phyloP scores from a whole-genome alignment of 2,888 invertebrate species.

The Cephonodes hylas region DNA sequence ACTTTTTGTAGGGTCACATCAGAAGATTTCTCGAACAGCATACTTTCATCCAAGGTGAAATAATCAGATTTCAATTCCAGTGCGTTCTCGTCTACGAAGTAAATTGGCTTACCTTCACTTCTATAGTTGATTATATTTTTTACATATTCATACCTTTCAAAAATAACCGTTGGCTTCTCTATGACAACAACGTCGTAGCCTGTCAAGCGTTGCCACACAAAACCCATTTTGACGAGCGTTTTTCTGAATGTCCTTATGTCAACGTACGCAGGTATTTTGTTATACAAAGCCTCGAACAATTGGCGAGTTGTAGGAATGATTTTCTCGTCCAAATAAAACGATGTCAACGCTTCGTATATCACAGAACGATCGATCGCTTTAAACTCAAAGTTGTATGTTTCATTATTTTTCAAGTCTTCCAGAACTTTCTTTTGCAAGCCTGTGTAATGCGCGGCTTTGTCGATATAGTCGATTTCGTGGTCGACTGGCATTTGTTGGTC shows the following conservation, averaged over 20 bases:
- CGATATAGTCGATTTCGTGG: neutral
- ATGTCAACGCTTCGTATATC: constrained; percentile 29
- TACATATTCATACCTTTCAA: constrained; percentile 44
- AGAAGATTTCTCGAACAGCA: neutral
- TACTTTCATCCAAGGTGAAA: neutral
- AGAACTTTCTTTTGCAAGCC: constrained; percentile 24
- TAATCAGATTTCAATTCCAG: constrained; percentile 15
- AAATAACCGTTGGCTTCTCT: constrained; percentile 41
- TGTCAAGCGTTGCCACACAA: constrained; percentile 36
- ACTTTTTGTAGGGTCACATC: constrained; percentile 18
- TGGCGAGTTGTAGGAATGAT: constrained; percentile 35
- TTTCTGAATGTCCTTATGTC: constrained; percentile 41
- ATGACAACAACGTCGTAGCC: constrained; percentile 29
- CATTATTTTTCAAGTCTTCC: neutral
- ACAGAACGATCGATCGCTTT: constrained; percentile 28
- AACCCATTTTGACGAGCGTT: constrained; percentile 38
- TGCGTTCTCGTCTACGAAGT: constrained; percentile 35
- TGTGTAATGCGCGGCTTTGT: constrained; percentile 14
- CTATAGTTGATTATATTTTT: constrained; percentile 29
- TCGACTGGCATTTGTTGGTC: neutral
- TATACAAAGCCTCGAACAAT: constrained; percentile 28
- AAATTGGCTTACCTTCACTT: constrained; percentile 22
- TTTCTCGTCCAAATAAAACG: constrained; percentile 25
- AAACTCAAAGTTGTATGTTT: constrained; percentile 1
- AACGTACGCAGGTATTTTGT: constrained; percentile 31